Base-by-base conservation (phyloP, 2,797 vertebrate species). In the Melanotaenia maccullochi region DNA sequence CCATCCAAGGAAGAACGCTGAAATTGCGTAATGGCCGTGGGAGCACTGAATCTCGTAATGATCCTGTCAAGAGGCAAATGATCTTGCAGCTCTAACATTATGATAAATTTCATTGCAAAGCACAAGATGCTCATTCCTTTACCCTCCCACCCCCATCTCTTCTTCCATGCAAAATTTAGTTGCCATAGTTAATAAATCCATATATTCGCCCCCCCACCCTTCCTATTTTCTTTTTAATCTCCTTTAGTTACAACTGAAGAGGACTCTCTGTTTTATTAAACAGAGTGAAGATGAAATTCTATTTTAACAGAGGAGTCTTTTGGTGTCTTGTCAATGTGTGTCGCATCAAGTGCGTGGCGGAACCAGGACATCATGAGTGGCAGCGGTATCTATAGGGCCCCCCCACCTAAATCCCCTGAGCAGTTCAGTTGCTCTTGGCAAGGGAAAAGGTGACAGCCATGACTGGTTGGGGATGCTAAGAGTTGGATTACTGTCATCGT, bases 11-110 rank as follows among this genome's bases (percentile, higher is more conserved):
- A 93, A 86, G 88, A 92, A 89, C 76, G 87, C 89, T 91, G 90
- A 92, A 92, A 91, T 90, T 88, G 92, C 81, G 84, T 91, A 90
- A 92, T 90, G 90, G 90, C 90, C 63, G 85, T 89, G 86, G 87
- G 88, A 91, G 87, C 90, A 83, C 86, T 92, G 90, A 91, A 93
- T 93, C 88, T 93, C 77, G 86, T 93, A 94, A 94, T 92, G 92
- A 92, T 91, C 84, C 92, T 93, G 92, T 94, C 93, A 92, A 80
- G 85, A 92, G 84, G 88, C 88, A 90, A 93, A 92, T 92, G 88
- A 89, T 91, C 90, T 91, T 68, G 82, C 84, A 55, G 84, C 35
- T 75, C 55, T 69, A 89, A 91, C 89, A 86, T 92, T 92, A 90
- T 92, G 91, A 92, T 93, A 82, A 88, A 93, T 94, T 30, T 92